Conservation (phyloP, 2,888 invertebrate species). For the Thera britannica region DNA sequence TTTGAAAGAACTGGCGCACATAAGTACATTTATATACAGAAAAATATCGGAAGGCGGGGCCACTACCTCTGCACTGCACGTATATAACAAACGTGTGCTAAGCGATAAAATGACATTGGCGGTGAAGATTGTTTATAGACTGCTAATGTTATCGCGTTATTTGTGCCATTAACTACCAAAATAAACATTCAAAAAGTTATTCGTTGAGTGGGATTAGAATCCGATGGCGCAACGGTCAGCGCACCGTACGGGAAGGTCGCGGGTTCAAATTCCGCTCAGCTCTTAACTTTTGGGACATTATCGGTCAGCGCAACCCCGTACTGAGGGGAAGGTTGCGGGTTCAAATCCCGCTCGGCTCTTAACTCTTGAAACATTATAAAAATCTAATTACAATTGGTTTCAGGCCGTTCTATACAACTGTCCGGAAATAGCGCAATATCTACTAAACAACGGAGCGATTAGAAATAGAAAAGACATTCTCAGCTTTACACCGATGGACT, state of each 20-base stretch:
- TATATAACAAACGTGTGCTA: conserved; percentile 84
- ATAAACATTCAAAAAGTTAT: no score
- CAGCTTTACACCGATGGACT: conserved; percentile 83
- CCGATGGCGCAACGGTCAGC: no score
- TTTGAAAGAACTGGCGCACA: conserved; percentile 80
- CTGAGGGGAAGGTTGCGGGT: no score
- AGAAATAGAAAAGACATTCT: conserved; percentile 75
- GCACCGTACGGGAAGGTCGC: no score
- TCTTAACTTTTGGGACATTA: no score
- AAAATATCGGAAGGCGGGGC: conserved; percentile 89
- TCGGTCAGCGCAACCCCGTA: no score
- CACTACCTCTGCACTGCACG: conserved; percentile 60
- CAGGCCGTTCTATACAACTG: conserved; percentile 86
- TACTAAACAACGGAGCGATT: conserved; percentile 77
- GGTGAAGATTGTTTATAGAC: conserved; percentile 83
- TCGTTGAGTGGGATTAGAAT: no score
- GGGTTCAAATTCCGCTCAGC: no score
- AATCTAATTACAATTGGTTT: conserved; percentile 27
- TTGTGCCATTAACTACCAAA: no score
- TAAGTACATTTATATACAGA: conserved; percentile 86
- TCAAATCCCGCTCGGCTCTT: no score
- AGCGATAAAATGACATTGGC: conserved; percentile 89
- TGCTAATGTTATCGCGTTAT: no score
- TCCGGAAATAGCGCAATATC: conserved; percentile 74
- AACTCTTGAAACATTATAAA: not conserved